A percentile compares a stretch with the other conserved stretches of the same genome.
Conservation (phyloP, 2,797 vertebrate species). For the Coendou prehensilis region DNA sequence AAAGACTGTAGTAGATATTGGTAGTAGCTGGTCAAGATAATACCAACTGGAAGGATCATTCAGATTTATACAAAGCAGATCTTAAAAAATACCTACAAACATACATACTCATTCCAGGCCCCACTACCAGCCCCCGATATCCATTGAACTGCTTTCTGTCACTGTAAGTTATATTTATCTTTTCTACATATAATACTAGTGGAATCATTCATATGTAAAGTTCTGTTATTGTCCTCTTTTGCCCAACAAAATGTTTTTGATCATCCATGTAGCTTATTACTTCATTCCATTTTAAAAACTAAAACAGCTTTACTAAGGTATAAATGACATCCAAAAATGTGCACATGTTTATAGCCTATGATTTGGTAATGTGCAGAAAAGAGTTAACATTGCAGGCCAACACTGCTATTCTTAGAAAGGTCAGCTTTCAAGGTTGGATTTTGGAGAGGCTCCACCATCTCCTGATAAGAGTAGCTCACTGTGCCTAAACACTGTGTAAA, state of each 20-base stretch:
- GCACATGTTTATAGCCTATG: background rate
- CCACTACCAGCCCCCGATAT: background rate
- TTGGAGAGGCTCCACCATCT: background rate
- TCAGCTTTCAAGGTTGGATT: background rate
- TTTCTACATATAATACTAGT: background rate
- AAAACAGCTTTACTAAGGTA: background rate
- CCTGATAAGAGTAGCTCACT: background rate
- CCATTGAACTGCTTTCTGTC: background rate
- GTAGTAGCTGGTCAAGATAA: background rate
- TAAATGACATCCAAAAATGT: background rate
- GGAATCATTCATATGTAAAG: background rate
- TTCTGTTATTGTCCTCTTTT: background rate
- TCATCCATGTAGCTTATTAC: background rate
- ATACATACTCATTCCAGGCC: background rate
- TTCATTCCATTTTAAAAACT: background rate
- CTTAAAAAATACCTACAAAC: background rate
- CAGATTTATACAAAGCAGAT: background rate
- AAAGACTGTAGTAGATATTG: background rate
- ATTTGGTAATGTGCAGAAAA: background rate
- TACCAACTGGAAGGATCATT: background rate
- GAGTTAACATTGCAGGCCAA: background rate
- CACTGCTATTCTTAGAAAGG: background rate
- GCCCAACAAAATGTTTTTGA: background rate
- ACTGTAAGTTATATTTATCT: background rate
- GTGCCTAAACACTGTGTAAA: background rate